Evolutionary conservation across 2,113 vertebrate genomes (phyloP).

Genomic region (Lycaon pictus): DNA sequence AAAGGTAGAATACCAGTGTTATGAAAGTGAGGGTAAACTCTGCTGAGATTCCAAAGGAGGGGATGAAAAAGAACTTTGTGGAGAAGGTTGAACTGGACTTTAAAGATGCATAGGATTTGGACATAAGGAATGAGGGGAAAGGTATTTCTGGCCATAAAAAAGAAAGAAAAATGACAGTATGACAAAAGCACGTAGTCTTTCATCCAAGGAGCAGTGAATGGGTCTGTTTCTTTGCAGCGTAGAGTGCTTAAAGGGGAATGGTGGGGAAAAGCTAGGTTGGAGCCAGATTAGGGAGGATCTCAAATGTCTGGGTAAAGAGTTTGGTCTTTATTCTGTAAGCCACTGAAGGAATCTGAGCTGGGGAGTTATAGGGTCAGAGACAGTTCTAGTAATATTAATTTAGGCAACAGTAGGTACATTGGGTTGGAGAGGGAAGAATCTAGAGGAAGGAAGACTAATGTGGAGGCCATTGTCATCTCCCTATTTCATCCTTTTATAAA

Average conservation of each 20-base stretch:
- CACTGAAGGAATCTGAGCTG: neutral
- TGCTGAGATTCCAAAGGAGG: neutral
- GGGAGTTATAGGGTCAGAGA: neutral
- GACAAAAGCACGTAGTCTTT: neutral
- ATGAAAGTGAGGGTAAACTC: neutral
- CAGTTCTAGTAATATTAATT: neutral
- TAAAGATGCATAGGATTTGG: neutral
- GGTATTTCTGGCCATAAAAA: neutral
- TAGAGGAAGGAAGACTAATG: neutral
- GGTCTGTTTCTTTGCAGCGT: neutral
- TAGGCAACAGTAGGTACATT: neutral
- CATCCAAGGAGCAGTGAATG: neutral
- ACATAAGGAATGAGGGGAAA: neutral
- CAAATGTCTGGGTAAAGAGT: neutral
- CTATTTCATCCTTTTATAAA: constrained; percentile 20
- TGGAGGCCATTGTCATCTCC: neutral
- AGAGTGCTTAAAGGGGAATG: neutral
- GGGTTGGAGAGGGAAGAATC: neutral
- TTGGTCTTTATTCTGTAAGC: neutral
- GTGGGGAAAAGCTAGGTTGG: neutral
- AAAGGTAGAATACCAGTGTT: neutral
- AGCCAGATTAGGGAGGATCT: neutral
- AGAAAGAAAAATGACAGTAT: neutral
- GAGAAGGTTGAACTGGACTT: constrained; percentile 7
- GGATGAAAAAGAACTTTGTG: constrained; percentile 1